phyloP scores from a whole-genome alignment of 30 jellyfish, hydroid and myxozoan genomes.

The Aurelia aurita region DNA sequence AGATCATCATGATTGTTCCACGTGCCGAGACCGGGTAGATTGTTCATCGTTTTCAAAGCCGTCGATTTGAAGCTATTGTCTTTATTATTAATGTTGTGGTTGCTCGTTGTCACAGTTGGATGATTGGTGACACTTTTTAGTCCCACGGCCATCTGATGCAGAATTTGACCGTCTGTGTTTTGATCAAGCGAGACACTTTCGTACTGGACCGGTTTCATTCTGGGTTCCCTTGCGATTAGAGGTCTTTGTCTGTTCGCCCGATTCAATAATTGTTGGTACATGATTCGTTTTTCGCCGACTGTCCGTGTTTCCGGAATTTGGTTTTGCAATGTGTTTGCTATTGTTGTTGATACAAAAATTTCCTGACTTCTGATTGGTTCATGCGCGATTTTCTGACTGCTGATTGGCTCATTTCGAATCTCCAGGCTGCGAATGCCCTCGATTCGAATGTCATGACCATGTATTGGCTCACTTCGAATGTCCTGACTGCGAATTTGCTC shows the following conservation, averaged over 20 bases:
- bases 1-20: neutral
- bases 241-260: conserved; percentile 1
- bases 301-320: conserved; percentile 32
- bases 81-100: neutral
- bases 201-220: conserved; percentile 4
- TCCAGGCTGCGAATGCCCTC: neutral
- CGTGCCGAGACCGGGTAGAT: neutral
- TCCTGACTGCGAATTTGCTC: conserved; percentile 21
- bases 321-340: neutral
- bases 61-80: neutral
- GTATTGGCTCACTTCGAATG: neutral
- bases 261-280: conserved; percentile 48
- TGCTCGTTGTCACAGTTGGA: neutral
- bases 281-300: conserved; percentile 49
- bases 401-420: neutral
- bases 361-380: conserved; percentile 25
- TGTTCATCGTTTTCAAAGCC: neutral
- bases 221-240: conserved; percentile 3
- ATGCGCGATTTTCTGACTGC: neutral
- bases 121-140: neutral
- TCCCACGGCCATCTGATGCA: conserved; percentile 8
- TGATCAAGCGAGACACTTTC: neutral
- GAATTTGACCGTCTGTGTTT: conserved; percentile 12
- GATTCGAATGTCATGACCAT: no score
- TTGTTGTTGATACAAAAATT: neutral